phyloP scores from a whole-genome alignment of 2,888 invertebrate genomes.

The Teinopalpus imperialis region DNA sequence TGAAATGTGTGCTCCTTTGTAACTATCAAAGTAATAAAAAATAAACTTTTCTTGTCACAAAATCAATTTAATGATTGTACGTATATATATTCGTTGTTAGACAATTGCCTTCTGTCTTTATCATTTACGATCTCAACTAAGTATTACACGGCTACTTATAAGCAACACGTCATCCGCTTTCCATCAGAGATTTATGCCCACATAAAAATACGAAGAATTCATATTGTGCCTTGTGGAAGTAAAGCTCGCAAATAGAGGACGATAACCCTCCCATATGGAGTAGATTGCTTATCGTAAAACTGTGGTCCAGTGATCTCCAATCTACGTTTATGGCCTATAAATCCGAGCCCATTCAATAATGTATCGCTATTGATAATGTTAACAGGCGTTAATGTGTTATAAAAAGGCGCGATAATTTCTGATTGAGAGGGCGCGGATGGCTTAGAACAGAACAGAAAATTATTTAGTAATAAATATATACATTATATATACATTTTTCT shows the following conservation, averaged over 20 bases:
- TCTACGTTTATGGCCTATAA: slow-evolving; percentile 73
- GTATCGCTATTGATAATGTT: slow-evolving; percentile 64
- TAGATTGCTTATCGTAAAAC: slow-evolving; percentile 77
- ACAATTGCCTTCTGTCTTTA: not conserved
- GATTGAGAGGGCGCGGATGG: slow-evolving; percentile 36
- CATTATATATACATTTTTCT: not conserved
- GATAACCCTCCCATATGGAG: slow-evolving; percentile 46
- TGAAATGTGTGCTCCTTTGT: no score
- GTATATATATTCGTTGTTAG: not conserved
- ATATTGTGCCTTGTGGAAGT: slow-evolving; percentile 59
- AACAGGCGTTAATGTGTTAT: slow-evolving; percentile 58
- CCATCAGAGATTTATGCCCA: slow-evolving; percentile 67
- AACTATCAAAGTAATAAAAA: no score
- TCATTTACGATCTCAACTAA: slow-evolving; percentile 21
- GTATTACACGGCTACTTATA: slow-evolving; percentile 42
- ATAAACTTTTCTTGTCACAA: no score
- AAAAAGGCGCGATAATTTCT: slow-evolving; percentile 39
- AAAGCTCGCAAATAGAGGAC: slow-evolving; percentile 53
- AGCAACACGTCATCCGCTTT: slow-evolving; percentile 52
- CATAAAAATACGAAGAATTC: slow-evolving; percentile 74
- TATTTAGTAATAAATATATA: slow-evolving; percentile 3
- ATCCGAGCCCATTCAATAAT: slow-evolving; percentile 65
- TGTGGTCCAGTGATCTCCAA: slow-evolving; percentile 74
- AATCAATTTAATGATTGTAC: not conserved
- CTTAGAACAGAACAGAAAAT: slow-evolving; percentile 18